Evolutionary conservation across 2,797 vertebrate species (phyloP).

Genomic region (Chlorospingus semifuscus): DNA sequence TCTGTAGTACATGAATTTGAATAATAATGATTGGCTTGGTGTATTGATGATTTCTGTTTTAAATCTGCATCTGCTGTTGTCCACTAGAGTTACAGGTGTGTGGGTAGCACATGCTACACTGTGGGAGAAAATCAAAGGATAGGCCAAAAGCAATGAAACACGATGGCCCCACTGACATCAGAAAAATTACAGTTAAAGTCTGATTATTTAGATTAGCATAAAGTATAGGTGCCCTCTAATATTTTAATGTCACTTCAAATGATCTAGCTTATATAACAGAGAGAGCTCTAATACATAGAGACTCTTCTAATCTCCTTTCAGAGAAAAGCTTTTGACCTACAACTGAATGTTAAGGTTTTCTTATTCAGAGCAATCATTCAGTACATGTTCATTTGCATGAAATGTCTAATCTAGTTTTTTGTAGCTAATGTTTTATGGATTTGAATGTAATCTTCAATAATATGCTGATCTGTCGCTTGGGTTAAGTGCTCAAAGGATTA

Average conservation of each 20-base stretch:
- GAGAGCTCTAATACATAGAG: background rate
- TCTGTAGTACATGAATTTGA: background rate
- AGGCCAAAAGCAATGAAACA: background rate
- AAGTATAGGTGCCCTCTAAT: background rate
- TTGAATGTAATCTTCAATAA: background rate
- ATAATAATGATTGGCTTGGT: background rate
- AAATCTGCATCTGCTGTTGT: background rate
- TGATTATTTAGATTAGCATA: conserved; percentile 17
- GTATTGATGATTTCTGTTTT: background rate
- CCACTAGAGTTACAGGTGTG: background rate
- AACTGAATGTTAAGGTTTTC: background rate
- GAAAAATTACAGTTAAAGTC: background rate
- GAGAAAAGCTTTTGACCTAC: conserved; percentile 14
- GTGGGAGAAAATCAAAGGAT: background rate
- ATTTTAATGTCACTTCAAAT: background rate
- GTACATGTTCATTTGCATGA: background rate
- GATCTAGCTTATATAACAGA: background rate
- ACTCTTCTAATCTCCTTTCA: background rate
- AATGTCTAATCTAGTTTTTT: background rate
- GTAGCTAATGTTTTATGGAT: conserved; percentile 5
- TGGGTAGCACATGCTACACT: background rate
- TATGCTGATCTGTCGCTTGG: background rate
- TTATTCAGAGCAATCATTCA: background rate
- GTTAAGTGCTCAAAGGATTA: background rate
- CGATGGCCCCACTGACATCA: background rate